Percentiles rank a stretch among this genome's conserved stretches.
Evolutionary conservation across 2,888 invertebrate genomes (phyloP).

Genomic region (Megastigmus dorsalis): DNA sequence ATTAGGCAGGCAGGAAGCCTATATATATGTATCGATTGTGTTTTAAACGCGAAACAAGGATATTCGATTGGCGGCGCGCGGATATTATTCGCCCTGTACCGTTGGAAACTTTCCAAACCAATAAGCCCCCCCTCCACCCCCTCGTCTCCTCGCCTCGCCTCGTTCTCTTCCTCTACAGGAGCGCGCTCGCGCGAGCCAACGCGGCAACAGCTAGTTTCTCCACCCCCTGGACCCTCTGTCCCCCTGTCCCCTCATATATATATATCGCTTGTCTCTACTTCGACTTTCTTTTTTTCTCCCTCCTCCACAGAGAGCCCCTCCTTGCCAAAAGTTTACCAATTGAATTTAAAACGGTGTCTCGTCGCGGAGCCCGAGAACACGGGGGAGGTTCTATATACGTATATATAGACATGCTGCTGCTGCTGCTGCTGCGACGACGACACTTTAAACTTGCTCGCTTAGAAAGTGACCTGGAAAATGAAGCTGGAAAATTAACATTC

Average conservation of each 20-base stretch:
- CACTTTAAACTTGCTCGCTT: conserved; percentile 12
- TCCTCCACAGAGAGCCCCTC: no score
- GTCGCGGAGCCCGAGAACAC: neutral
- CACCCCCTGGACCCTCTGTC: no score
- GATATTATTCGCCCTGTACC: neutral
- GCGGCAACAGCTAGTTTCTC: neutral
- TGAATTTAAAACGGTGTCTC: conserved; percentile 26
- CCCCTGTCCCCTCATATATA: no score
- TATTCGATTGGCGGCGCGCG: no score
- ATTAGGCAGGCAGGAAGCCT: no score
- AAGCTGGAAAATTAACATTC: neutral
- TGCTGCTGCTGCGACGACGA: no score
- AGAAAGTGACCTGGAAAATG: conserved; percentile 37
- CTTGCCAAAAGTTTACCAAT: conserved; percentile 18
- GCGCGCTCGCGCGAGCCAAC: neutral
- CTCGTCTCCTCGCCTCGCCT: no score
- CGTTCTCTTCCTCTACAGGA: neutral
- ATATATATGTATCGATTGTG: no score
- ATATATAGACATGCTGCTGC: no score
- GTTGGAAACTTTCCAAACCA: conserved; percentile 22
- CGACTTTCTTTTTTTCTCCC: neutral
- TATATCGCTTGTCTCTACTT: neutral
- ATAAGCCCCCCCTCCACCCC: no score
- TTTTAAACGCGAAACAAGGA: no score
- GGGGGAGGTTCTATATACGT: no score